A percentile compares a stretch with the other conserved stretches of the same genome.
phyloP scores from a whole-genome alignment of 2,113 vertebrate species.

The Chaenocephalus aceratus region DNA sequence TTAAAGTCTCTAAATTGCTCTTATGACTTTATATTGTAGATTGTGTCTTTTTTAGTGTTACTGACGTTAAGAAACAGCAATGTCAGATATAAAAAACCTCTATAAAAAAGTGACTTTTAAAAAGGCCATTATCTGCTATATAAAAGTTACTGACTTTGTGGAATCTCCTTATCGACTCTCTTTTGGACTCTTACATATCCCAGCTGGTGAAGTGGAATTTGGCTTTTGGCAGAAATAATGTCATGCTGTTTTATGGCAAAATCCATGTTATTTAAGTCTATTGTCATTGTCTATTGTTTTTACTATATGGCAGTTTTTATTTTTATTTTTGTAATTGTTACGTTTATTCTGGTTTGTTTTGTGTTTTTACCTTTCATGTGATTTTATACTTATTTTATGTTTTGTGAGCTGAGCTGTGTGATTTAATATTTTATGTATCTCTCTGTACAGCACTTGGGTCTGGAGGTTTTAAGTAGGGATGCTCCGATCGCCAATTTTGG shows the following conservation, averaged over 20 bases:
- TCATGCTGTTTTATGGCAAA: neutral
- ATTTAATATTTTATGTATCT: too few species aligned
- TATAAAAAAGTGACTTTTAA: conserved; percentile 23
- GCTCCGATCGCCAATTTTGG: too few species aligned
- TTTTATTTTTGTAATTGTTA: too few species aligned
- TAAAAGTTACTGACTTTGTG: conserved; percentile 16
- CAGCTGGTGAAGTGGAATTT: conserved; percentile 13
- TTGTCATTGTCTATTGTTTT: too few species aligned
- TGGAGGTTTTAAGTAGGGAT: too few species aligned
- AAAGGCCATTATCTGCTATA: conserved; percentile 34
- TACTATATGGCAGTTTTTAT: too few species aligned
- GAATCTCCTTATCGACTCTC: neutral
- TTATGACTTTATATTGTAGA: neutral
- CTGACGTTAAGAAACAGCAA: neutral
- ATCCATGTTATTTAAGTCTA: neutral
- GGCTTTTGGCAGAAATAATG: conserved; percentile 13
- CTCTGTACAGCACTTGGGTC: too few species aligned
- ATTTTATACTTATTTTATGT: too few species aligned
- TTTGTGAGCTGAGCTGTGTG: too few species aligned
- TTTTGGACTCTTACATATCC: conserved; percentile 17
- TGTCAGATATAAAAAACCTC: conserved; percentile 3
- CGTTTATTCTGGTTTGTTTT: too few species aligned
- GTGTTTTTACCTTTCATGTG: too few species aligned
- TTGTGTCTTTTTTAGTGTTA: conserved; percentile 6
- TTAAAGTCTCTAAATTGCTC: neutral